phyloP scores from a whole-genome alignment of 2,888 invertebrate genomes.

The Metellina segmentata region DNA sequence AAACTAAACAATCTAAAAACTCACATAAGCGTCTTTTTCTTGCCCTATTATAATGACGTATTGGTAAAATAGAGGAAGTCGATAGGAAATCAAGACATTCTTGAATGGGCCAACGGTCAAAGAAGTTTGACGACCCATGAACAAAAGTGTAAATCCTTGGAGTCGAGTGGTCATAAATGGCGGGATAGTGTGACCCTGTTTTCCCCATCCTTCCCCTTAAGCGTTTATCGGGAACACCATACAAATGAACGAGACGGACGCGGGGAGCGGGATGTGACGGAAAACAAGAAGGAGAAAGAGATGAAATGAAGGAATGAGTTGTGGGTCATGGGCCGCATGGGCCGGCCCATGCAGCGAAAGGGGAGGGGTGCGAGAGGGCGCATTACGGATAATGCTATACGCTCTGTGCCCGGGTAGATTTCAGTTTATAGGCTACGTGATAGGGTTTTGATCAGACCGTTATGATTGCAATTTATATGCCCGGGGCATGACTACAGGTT shows the following conservation, averaged over 20 bases:
- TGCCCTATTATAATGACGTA: too few species aligned
- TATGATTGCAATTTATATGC: conserved; percentile 72
- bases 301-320: conserved; percentile 36
- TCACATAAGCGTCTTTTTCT: too few species aligned
- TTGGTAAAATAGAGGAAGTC: too few species aligned
- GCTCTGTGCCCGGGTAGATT: conserved; percentile 62
- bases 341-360: neutral
- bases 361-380: conserved; percentile 10
- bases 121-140: too few species aligned
- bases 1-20: too few species aligned
- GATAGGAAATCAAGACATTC: too few species aligned
- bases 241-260: conserved; percentile 4
- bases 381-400: conserved; percentile 53
- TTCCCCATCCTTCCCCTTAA: neutral
- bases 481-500: conserved; percentile 52
- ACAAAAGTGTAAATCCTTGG: too few species aligned
- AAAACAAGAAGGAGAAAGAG: neutral
- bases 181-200: neutral
- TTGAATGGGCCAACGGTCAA: too few species aligned
- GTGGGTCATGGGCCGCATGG: conserved; percentile 35
- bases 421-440: conserved; percentile 70
- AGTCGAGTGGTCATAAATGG: conserved; percentile 44
- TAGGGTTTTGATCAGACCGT: conserved; percentile 68
- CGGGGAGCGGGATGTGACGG: neutral
- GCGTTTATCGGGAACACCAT: conserved; percentile 45